A percentile compares a stretch with the other conserved stretches of the same genome.
These are phyloP conservation scores for Dasypolia templi DNA, from an alignment of 2,888 invertebrate species.

Conservation along the genomic window DNA sequence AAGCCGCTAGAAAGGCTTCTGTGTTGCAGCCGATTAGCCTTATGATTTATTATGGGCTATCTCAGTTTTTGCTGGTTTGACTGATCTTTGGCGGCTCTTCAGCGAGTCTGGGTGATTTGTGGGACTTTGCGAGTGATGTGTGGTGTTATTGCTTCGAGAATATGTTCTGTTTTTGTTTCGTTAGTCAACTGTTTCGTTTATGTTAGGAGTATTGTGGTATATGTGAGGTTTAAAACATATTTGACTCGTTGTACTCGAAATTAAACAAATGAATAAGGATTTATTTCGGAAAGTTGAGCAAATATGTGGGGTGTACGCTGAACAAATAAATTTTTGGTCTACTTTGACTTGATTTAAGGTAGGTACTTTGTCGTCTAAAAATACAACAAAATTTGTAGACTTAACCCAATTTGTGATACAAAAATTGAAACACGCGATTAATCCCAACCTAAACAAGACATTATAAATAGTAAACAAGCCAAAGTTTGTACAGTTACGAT, in stretches of 20 bases:
- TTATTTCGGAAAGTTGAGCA: neutral
- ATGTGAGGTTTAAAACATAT: neutral
- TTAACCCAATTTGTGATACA: neutral
- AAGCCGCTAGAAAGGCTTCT: slow-evolving; percentile 82
- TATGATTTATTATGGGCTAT: slow-evolving; percentile 80
- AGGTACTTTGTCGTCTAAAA: neutral
- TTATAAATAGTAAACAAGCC: slow-evolving; percentile 34
- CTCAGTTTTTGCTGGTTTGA: slow-evolving; percentile 65
- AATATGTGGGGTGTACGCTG: neutral
- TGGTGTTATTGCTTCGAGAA: slow-evolving; percentile 51
- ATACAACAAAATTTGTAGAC: neutral
- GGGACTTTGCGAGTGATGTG: slow-evolving; percentile 54
- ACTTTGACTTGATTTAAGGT: neutral
- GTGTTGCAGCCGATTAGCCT: slow-evolving; percentile 80
- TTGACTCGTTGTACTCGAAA: neutral
- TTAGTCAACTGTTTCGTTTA: slow-evolving; percentile 32
- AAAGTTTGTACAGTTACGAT: slow-evolving; percentile 53
- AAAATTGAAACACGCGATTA: neutral
- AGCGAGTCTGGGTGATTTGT: slow-evolving; percentile 61
- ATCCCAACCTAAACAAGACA: slow-evolving; percentile 27
- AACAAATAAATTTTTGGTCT: neutral
- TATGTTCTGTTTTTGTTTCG: slow-evolving; percentile 44
- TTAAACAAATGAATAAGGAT: neutral
- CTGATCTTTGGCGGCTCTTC: slow-evolving; percentile 62
- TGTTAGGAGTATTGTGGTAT: neutral